Base-by-base conservation (phyloP, 2,888 invertebrate genomes). In the Drosophila ustulata region DNA sequence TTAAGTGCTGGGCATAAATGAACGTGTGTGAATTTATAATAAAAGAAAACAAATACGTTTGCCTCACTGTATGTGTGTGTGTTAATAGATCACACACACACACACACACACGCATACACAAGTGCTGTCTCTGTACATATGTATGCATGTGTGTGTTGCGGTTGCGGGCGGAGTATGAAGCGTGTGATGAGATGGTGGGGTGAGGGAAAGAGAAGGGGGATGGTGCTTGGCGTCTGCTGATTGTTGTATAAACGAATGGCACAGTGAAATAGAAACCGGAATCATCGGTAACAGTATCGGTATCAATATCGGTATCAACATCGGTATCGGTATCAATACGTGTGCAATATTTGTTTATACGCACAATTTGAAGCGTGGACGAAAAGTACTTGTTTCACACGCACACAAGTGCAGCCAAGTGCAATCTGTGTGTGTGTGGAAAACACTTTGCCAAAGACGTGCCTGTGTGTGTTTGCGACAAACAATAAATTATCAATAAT, bases 181-280 rank as follows among this genome's bases (percentile, higher is more conserved):
- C 11, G 37, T 4, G 37, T n/a, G 37, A n/a, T n/a, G 37, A n/a
- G 37, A 6, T 30, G 37, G 37, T 4, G 37, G 11, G 11, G 37
- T 1, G 37, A 37, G n/a, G 37, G n/a, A 5, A 13, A 11, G 18
- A 9, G 43, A 9, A 2, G 9, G n/a, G 7, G 9, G 46, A 3
- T 56, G 18, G 25, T 53, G 30, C n/a, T n/a, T 11, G 11, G 32
- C n/a, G 37, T 37, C 13, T n/a, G 37, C 39, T 25, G 28, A 37
- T 50, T 51, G 61, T 65, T 71, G 64, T 64, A 46, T 63, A 57
- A 64, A 71, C 80, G 75, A 84, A 73, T 82, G 85, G 80, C 82
- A 82, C 80, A 82, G 82, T 82, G 72, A 82, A 82, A 84, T 73
- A 84, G 80, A 82, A 84, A 82, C 85, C 82, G 82, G 82, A 82